A percentile compares a stretch with the other conserved stretches of the same genome.
Conservation (phyloP, 2,113 vertebrate genomes). For the Hoplias malabaricus region DNA sequence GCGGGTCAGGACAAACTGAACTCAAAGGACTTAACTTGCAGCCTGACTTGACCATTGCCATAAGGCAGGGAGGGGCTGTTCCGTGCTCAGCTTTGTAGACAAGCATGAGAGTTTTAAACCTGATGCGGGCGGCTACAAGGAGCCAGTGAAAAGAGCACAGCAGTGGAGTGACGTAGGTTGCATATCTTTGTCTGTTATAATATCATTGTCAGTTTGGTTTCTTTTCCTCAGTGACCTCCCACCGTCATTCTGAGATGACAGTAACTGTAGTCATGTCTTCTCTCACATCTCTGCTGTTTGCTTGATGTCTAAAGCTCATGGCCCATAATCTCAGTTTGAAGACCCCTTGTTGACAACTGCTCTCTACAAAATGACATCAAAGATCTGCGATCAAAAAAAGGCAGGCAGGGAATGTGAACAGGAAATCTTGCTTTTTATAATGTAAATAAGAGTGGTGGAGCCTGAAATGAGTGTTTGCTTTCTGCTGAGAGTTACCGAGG, state of each 20-base stretch:
- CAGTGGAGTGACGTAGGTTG: no score
- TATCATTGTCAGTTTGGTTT: neutral
- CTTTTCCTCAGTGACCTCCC: conserved; percentile 7
- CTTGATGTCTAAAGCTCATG: neutral
- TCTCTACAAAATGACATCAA: neutral
- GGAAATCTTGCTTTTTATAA: neutral
- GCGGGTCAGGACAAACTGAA: no score
- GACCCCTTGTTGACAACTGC: neutral
- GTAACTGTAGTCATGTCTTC: neutral
- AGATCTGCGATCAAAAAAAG: neutral
- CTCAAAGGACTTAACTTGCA: no score
- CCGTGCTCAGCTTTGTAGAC: no score
- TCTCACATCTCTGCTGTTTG: neutral
- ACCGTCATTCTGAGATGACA: neutral
- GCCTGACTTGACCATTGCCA: no score
- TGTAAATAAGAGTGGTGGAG: conserved; percentile 2
- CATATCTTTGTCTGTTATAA: no score
- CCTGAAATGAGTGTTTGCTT: conserved; percentile 3
- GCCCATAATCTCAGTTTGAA: neutral
- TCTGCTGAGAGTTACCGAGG: neutral
- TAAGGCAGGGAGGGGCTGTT: no score
- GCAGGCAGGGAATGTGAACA: neutral
- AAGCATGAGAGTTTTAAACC: no score
- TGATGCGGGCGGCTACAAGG: no score
- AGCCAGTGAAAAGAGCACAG: no score